These are phyloP conservation scores for Limenitis camilla DNA, from an alignment of 2,888 invertebrate species.

Conservation along the genomic window DNA sequence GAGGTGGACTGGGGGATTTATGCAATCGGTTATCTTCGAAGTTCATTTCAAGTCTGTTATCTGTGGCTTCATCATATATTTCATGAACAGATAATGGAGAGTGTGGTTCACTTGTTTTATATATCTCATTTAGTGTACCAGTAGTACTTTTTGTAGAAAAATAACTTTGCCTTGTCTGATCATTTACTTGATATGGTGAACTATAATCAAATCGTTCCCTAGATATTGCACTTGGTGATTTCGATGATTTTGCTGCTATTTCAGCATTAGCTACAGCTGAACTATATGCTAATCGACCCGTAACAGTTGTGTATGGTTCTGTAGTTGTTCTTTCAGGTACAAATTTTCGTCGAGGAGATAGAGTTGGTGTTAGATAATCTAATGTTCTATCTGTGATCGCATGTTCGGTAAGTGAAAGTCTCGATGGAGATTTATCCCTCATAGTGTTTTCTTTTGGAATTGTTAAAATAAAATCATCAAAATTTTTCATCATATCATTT, in stretches of 20 bases:
- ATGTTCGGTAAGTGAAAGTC: conserved; percentile 77
- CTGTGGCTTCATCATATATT: conserved; percentile 73
- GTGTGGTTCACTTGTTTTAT: conserved; percentile 67
- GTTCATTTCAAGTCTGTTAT: conserved; percentile 60
- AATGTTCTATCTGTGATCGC: conserved; percentile 77
- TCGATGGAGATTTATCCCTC: conserved; percentile 76
- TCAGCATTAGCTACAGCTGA: conserved; percentile 79
- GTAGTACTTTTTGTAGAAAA: conserved; percentile 53
- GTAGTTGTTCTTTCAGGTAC: conserved; percentile 73
- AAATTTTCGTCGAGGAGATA: conserved; percentile 75
- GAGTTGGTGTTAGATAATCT: conserved; percentile 72
- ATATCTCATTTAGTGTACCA: conserved; percentile 67
- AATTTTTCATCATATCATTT: conserved; percentile 77
- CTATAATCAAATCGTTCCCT: conserved; percentile 76
- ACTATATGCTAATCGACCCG: conserved; percentile 78
- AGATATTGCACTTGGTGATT: conserved; percentile 70
- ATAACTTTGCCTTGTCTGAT: conserved; percentile 52
- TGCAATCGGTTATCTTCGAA: conserved; percentile 65
- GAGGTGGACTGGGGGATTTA: conserved; percentile 83
- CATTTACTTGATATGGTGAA: conserved; percentile 70
- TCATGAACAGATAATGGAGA: conserved; percentile 79
- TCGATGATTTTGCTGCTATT: conserved; percentile 67
- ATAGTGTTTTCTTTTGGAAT: conserved; percentile 65
- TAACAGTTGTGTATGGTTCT: conserved; percentile 78
- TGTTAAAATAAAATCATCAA: conserved; percentile 75